Evolutionary conservation across 2,888 invertebrate species (phyloP).

Genomic region (Lepidocyrtinus sp.): DNA sequence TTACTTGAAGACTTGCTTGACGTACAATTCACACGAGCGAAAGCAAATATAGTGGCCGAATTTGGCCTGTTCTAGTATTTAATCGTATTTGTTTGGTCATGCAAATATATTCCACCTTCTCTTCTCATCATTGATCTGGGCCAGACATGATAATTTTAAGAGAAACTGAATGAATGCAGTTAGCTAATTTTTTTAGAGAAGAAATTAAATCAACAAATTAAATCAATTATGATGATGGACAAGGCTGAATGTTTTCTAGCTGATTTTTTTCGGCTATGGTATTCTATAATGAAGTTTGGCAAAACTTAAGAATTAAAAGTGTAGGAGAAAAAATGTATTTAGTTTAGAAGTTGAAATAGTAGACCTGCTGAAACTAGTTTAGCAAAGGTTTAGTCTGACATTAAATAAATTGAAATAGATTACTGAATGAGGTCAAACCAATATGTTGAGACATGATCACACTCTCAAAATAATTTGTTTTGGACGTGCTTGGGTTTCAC

Average conservation of each 20-base stretch:
- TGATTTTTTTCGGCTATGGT: not conserved
- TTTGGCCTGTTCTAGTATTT: not conserved
- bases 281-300: not conserved
- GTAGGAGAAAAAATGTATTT: no score
- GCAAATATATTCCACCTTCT: no score
- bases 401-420: constrained; percentile 47
- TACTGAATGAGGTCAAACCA: constrained; percentile 43
- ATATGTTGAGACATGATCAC: no score
- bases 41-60: not conserved
- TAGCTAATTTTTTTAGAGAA: not conserved
- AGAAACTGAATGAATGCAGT: not conserved
- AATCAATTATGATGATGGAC: not conserved
- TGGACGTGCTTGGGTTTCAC: not conserved
- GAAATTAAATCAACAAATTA: constrained; percentile 4
- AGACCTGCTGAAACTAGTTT: constrained; percentile 22
- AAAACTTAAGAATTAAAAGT: not conserved
- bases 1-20: not conserved
- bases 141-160: constrained; percentile 1
- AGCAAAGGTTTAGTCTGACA: no score
- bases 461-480: constrained; percentile 22
- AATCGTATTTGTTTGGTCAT: no score
- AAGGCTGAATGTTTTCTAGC: no score
- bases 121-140: no score
- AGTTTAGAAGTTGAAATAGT: no score
- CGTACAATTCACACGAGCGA: not conserved